phyloP scores from a whole-genome alignment of 2,113 vertebrate genomes.

The Cardinalis cardinalis region DNA sequence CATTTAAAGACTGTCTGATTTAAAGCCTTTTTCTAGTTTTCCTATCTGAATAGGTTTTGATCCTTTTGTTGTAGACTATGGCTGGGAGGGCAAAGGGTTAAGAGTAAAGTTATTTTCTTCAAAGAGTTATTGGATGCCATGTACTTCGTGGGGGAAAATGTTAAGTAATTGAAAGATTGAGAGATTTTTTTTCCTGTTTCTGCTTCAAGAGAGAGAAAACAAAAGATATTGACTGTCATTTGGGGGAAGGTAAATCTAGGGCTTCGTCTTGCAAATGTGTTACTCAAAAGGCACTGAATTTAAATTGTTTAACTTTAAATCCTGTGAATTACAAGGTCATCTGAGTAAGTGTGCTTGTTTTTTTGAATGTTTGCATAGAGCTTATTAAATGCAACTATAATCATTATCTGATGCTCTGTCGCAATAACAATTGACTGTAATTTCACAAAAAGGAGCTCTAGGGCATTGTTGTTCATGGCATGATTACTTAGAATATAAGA shows the following conservation, averaged over 20 bases:
- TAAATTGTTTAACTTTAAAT: background rate
- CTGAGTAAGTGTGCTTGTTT: background rate
- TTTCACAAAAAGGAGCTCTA: background rate
- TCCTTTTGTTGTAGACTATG: background rate
- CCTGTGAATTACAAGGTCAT: background rate
- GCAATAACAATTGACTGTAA: background rate
- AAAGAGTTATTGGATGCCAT: background rate
- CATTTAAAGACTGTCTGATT: background rate
- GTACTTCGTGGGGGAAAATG: background rate
- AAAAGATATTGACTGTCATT: background rate
- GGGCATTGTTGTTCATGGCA: background rate
- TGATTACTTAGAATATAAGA: background rate
- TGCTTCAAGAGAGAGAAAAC: background rate
- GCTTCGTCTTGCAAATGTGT: background rate
- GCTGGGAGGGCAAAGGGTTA: background rate
- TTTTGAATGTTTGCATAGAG: background rate
- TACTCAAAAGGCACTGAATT: background rate
- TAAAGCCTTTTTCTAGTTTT: background rate
- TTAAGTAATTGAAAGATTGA: background rate
- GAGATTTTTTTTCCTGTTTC: background rate
- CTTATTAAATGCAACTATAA: background rate
- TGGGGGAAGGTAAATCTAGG: background rate
- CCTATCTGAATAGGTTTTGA: background rate
- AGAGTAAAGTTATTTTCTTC: background rate
- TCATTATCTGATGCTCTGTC: background rate